Base-by-base conservation (phyloP, 2,113 vertebrate species). In the Martes martes region DNA sequence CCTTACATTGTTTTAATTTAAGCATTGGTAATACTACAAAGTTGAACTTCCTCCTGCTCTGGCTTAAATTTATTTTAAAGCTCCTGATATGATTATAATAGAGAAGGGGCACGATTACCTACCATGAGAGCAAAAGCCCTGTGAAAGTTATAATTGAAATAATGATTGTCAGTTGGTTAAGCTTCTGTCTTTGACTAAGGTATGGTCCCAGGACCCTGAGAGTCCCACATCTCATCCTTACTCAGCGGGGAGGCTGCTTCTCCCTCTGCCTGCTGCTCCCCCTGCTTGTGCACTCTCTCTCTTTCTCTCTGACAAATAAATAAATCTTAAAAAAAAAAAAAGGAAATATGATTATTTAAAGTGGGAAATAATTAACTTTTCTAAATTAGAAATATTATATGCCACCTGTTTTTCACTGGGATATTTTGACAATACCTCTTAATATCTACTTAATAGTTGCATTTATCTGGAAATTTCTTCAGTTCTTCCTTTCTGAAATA, bases 281-380 rank as follows among this genome's bases (percentile, higher is more conserved):
- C 61, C 61, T 31, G 61, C 61, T 63, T 63, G 26, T 63, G 28
- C 2, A 1, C 63, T 33, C 63, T 33, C 14, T 33, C 63, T 67
- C 63, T 67, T 33, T 67, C 31, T 33, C 63, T 67, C 14, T 67
- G 63, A 67, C 63, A 67, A 67, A 67, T 33, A 65, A 15, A 65
- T 65, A 67, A 67, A 67, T 67, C 31, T 67, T 67, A 16, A 67
- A 67, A 67, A 65, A 63, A 63, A 31, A 33, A 65, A 65, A 65
- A 65, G 31, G 33, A 88, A 71, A 94, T 85, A 5, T 18, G 11
- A 81, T 90, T 79, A 89, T 91, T 91, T 91, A 78, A 96, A 84
- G 18, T 89, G 88, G 71, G 86, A 88, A 93, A 85, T 94, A 92
- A 88, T 88, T 80, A 96, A 88, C 31, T 93, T 93, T 97, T 88